Evolutionary conservation across 2,797 vertebrate genomes (phyloP), one percentile per base, ranked within the genome.

Genomic region (Thripadectes ignobilis): DNA sequence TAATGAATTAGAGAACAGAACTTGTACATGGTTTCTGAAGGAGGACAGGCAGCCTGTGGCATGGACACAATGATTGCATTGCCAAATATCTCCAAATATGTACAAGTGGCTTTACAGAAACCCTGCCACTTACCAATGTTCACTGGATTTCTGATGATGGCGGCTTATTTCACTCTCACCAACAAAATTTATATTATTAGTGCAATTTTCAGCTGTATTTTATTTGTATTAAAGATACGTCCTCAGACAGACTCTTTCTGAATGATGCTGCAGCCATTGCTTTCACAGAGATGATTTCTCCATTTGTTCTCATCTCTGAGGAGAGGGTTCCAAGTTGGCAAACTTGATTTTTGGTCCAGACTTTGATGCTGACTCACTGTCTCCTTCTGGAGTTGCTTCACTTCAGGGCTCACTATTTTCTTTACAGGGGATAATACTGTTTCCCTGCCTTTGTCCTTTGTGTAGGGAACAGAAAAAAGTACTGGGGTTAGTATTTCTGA

Each of bases 351-450:
- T 93, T 77, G 27, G 63, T 87, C 34, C 65, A 58, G 94, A 48
- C 48, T 92, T 77, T n/a, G 81, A 57, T 73, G 91, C 85, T 91
- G 85, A 95, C 63, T 92, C 92, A 91, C 81, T 92, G 48, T 86
- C 75, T 96, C 58, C 52, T 89, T 54, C 85, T 78, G 65, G 59
- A 91, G 62, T 63, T 7, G 5, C 52, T 91, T 88, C 6, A 1
- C 36, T 93, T 86, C 66, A 81, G n/a, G 43, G 62, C 46, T 77
- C 54, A 57, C 30, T 39, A 14, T 95, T 86, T 95, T 91, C 71
- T 88, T 94, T 48, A 57, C 59, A 6, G 9, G 48, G 52, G 27
- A 77, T 85, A 80, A 85, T 51, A 67, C 51, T 32, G 17, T 62
- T 81, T 89, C 85, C 22, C 51, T 83, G 71, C 21, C 81, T 92